Conservation (phyloP, 1,140 invertebrate species). For the Eulimnadia texana region DNA sequence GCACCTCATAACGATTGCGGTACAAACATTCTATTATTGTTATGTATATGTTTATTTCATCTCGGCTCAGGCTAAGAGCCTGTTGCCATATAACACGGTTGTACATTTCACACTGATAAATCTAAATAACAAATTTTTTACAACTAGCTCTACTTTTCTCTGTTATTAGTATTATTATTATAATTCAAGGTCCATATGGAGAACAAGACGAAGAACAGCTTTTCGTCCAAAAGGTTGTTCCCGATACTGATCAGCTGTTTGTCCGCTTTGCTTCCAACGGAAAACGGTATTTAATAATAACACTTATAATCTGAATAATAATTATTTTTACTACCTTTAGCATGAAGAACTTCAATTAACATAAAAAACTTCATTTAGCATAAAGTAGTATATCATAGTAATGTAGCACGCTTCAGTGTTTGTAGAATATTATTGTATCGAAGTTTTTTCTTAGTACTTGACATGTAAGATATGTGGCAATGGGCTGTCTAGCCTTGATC, state of each 20-base stretch:
- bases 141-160: neutral
- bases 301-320: neutral
- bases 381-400: too few species aligned
- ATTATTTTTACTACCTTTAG: conserved; percentile 5
- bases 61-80: too few species aligned
- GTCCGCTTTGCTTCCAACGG: conserved; percentile 89
- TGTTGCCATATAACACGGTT: too few species aligned
- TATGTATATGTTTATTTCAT: too few species aligned
- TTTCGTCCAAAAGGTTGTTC: conserved; percentile 94
- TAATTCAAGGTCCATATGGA: conserved; percentile 69
- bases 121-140: too few species aligned
- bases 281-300: conserved; percentile 62
- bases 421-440: too few species aligned
- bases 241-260: conserved; percentile 87
- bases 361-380: neutral
- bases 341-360: neutral
- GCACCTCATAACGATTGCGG: conserved; percentile 64
- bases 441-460: too few species aligned
- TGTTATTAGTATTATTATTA: neutral
- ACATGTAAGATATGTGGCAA: too few species aligned
- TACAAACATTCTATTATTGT: too few species aligned
- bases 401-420: too few species aligned
- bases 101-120: too few species aligned
- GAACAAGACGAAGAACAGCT: conserved; percentile 96
- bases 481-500: too few species aligned